These are phyloP conservation scores for Menidia menidia DNA, from an alignment of 2,797 vertebrate species.

Conservation along the genomic window DNA sequence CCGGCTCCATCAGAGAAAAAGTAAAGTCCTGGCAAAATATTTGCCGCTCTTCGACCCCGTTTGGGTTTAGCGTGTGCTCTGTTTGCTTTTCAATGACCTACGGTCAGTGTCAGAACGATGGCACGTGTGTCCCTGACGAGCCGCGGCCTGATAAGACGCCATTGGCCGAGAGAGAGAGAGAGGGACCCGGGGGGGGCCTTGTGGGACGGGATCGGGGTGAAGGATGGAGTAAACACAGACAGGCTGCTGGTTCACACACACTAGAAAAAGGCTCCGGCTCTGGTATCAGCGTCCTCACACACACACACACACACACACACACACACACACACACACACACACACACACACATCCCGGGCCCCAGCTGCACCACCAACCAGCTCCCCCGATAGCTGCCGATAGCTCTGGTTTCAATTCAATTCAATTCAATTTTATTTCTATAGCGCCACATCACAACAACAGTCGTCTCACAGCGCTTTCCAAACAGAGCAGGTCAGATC, in stretches of 20 bases:
- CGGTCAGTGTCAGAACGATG: constrained; percentile 78
- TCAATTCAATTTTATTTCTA: too few species aligned
- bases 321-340: constrained; percentile 46
- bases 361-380: constrained; percentile 20
- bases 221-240: constrained; percentile 78
- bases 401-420: neutral
- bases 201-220: constrained; percentile 81
- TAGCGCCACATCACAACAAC: too few species aligned
- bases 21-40: constrained; percentile 81
- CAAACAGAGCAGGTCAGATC: too few species aligned
- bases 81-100: constrained; percentile 83
- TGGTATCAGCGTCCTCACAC: constrained; percentile 56
- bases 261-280: constrained; percentile 22
- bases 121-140: constrained; percentile 84
- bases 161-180: constrained; percentile 51
- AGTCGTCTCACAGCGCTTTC: too few species aligned
- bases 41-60: constrained; percentile 83
- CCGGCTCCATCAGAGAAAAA: constrained; percentile 66
- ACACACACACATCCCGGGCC: constrained; percentile 34
- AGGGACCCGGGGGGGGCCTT: constrained; percentile 64
- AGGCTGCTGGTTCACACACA: constrained; percentile 73
- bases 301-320: constrained; percentile 47
- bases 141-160: constrained; percentile 77
- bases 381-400: constrained; percentile 33
- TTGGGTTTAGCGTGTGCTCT: constrained; percentile 76